phyloP scores from a whole-genome alignment of 2,888 invertebrate species.

The Rutpela maculata region DNA sequence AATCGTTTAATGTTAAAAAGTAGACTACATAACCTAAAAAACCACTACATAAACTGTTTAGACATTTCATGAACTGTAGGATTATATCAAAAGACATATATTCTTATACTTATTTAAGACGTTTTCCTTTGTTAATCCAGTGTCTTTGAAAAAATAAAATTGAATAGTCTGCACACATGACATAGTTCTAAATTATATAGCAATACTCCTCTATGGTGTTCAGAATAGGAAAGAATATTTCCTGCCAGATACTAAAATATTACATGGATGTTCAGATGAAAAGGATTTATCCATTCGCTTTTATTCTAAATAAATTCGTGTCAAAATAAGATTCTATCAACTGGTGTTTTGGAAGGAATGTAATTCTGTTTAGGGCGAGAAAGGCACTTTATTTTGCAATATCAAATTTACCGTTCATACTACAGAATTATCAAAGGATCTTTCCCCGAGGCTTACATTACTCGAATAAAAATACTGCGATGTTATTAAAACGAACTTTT shows the following conservation, averaged over 20 bases:
- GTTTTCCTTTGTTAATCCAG: too few species aligned
- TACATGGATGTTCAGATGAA: neutral
- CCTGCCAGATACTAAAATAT: neutral
- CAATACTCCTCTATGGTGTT: too few species aligned
- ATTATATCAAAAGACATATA: too few species aligned
- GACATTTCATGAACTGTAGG: too few species aligned
- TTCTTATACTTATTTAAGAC: too few species aligned
- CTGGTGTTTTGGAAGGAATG: neutral
- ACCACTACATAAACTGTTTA: too few species aligned
- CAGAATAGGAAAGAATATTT: too few species aligned
- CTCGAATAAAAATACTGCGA: neutral
- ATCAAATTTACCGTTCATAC: neutral
- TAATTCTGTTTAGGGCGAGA: neutral
- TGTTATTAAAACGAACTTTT: neutral
- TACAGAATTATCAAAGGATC: neutral
- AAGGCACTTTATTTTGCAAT: constrained; percentile 7
- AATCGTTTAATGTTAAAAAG: too few species aligned
- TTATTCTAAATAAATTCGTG: neutral
- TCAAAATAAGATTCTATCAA: neutral
- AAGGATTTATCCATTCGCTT: neutral
- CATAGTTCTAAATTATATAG: too few species aligned
- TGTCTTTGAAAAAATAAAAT: too few species aligned
- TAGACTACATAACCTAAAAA: too few species aligned
- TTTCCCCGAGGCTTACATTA: neutral
- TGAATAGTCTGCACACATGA: too few species aligned